Conservation (phyloP, 2,113 vertebrate genomes). For the Coptodon rendalli region DNA sequence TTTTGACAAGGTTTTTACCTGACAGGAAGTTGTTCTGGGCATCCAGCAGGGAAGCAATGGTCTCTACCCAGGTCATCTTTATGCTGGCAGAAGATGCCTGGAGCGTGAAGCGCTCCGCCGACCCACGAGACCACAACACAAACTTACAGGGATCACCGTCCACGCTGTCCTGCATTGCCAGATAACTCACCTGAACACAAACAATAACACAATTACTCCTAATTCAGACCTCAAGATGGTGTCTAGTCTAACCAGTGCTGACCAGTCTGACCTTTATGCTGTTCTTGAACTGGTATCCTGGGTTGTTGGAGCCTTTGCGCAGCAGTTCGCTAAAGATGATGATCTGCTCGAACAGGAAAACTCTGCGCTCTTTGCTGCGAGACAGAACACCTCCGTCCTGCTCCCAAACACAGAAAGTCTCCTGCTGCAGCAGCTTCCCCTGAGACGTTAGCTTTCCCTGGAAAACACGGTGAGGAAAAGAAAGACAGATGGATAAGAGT, state of each 20-base stretch:
- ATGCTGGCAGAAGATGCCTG: constrained; percentile 89
- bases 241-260: background rate
- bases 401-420: constrained; percentile 94
- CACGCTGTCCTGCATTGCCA: constrained; percentile 87
- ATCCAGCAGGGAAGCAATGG: constrained; percentile 87
- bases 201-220: background rate
- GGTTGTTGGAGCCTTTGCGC: constrained; percentile 88
- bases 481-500: background rate
- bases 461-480: background rate
- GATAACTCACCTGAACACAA: constrained; percentile 85
- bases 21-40: constrained; percentile 93
- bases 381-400: constrained; percentile 88
- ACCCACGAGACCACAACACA: constrained; percentile 85
- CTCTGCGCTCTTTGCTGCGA: constrained; percentile 90
- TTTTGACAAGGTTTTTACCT: constrained; percentile 60
- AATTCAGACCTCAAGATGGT: background rate
- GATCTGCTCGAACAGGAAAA: constrained; percentile 98
- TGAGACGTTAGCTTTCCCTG: constrained; percentile 95
- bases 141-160: constrained; percentile 93
- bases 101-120: constrained; percentile 86
- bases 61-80: constrained; percentile 89
- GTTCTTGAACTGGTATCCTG: constrained; percentile 95
- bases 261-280: constrained; percentile 85
- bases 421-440: constrained; percentile 96
- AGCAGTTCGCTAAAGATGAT: constrained; percentile 97